A percentile compares a stretch with the other conserved stretches of the same genome.
phyloP scores from a whole-genome alignment of 2,113 vertebrate species.

The Syngnathus floridae region DNA sequence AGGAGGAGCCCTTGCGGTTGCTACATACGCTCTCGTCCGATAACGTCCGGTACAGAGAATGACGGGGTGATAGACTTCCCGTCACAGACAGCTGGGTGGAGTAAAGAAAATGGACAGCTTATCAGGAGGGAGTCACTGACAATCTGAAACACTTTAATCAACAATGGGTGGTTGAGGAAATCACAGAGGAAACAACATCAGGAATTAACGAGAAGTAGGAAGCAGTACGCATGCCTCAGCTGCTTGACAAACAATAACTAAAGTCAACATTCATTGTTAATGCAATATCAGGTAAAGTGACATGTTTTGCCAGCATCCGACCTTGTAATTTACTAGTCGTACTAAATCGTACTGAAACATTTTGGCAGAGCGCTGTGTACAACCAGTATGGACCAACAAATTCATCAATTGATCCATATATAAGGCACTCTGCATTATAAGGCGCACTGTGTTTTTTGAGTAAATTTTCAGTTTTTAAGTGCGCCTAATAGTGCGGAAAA shows the following conservation, averaged over 20 bases:
- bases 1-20: slow-evolving; percentile 83
- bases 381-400: too few species aligned
- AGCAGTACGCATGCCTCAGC: background rate
- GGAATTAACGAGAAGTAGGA: slow-evolving; percentile 33
- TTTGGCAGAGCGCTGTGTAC: too few species aligned
- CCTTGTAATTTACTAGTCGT: too few species aligned
- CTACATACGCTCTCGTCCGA: slow-evolving; percentile 94
- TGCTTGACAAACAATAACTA: background rate
- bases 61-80: slow-evolving; percentile 78
- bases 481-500: too few species aligned
- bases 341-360: too few species aligned
- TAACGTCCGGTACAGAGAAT: slow-evolving; percentile 84
- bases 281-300: background rate
- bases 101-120: slow-evolving; percentile 6
- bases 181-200: slow-evolving; percentile 33
- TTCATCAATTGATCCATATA: too few species aligned
- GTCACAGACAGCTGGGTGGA: slow-evolving; percentile 72
- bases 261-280: background rate
- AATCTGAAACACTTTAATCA: background rate
- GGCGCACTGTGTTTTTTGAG: too few species aligned
- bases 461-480: too few species aligned
- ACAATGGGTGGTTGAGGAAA: slow-evolving; percentile 18
- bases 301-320: too few species aligned
- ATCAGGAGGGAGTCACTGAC: background rate
- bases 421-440: too few species aligned